Conservation (phyloP, 2,888 invertebrate species). For the Dolichomitus sp. region DNA sequence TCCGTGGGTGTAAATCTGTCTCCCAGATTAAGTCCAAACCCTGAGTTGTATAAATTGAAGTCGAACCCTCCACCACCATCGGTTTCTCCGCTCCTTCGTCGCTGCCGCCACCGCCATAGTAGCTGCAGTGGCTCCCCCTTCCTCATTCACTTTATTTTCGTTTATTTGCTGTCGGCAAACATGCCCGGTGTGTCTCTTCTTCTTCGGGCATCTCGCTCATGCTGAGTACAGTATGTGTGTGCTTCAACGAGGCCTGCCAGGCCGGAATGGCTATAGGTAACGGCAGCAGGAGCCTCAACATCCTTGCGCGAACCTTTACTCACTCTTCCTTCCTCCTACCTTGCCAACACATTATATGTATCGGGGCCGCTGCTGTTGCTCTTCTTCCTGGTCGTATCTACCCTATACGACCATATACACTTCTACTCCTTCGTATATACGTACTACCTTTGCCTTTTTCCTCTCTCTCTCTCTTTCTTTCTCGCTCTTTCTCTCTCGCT, state of each 20-base stretch:
- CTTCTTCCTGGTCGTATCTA: conserved; percentile 42
- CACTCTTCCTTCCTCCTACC: conserved; percentile 25
- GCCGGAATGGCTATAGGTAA: conserved; percentile 61
- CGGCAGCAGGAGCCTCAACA: conserved; percentile 46
- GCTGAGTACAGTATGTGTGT: conserved; percentile 62
- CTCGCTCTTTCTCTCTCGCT: not conserved
- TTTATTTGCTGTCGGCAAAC: conserved; percentile 82
- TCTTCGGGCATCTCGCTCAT: conserved; percentile 61
- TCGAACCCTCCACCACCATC: conserved; percentile 74
- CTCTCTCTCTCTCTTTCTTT: not conserved
- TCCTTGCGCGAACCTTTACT: conserved; percentile 56
- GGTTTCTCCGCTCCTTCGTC: conserved; percentile 60
- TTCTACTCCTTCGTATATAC: conserved; percentile 23
- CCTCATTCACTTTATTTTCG: conserved; percentile 79
- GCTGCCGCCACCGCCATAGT: conserved; percentile 19
- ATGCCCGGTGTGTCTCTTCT: conserved; percentile 75
- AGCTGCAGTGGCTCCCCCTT: conserved; percentile 71
- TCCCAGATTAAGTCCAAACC: conserved; percentile 81
- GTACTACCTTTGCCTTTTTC: conserved; percentile 6
- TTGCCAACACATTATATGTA: conserved; percentile 16
- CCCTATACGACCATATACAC: conserved; percentile 26
- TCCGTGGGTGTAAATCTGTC: conserved; percentile 82
- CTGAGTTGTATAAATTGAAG: conserved; percentile 82
- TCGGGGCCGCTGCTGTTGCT: conserved; percentile 31
- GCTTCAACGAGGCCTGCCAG: conserved; percentile 31